Evolutionary conservation across 2,113 vertebrate genomes (phyloP), one percentile per base, ranked within the genome.

Genomic region (Oxyura jamaicensis): DNA sequence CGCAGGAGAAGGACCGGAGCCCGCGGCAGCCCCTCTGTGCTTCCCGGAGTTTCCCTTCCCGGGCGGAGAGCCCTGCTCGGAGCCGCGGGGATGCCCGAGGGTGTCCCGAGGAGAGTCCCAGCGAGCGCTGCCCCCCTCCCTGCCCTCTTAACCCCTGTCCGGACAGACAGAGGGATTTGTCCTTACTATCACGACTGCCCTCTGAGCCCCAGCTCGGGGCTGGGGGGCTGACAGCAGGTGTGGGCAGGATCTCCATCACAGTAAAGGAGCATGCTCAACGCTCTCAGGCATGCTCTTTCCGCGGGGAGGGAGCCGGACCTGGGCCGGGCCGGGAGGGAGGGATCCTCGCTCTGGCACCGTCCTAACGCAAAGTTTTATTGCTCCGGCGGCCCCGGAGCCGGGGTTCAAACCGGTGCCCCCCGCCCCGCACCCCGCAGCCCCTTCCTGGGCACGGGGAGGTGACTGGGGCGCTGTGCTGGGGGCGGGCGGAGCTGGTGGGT

Each of bases 201-300:
- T 48, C 46, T 22, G 46, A 33, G 76, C 59, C 72, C 19, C 36
- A 13, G 3, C 44, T 52, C 35, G 12, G 22, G 52, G 65, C 62
- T 8, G 42, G 60, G 67, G 13, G 44, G 42, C 39, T 36, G 55
- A 46, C 62, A 69, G 89, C 74, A 66, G 87, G 35, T 91, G 90
- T 53, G 67, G 68, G 85, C 78, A 83, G 35, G 44, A 58, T 66
- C 39, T 79, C 29, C 29, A 20, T 69, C 65, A 33, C 80, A 11
- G 72, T 83, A 58, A 92, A 92, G 59, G 88, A 93, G 94, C 95
- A 95, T 91, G 95, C 96, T 94, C 91, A 11, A 18, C 71, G 52
- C 35, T 86, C 74, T 46, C 80, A 66, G 78, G 48, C 95, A 93
- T 86, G 85, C 84, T 95, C 82, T 48, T 95, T 89, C 77, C 4